phyloP scores from a whole-genome alignment of 2,113 vertebrate species.

The Fulmarus glacialis region DNA sequence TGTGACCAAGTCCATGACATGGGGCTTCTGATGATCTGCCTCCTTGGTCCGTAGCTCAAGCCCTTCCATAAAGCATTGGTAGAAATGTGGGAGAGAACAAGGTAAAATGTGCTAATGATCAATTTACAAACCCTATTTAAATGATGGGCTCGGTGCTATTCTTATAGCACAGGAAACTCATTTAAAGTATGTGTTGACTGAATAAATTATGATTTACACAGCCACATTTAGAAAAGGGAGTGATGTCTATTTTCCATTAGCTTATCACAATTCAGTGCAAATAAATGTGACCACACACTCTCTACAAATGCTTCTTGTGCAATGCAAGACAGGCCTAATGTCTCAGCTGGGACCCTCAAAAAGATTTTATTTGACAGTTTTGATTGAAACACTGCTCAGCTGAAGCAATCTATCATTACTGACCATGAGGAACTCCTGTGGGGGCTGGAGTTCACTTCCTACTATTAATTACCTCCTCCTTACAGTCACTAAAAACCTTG shows the following conservation, averaged over 20 bases:
- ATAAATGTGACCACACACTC: not conserved
- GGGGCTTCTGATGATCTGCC: not conserved
- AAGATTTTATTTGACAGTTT: not conserved
- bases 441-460: not conserved
- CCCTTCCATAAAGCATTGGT: not conserved
- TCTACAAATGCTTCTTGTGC: not conserved
- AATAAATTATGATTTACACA: not conserved
- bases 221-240: not conserved
- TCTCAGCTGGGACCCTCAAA: not conserved
- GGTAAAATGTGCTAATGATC: not conserved
- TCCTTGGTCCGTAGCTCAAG: not conserved
- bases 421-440: not conserved
- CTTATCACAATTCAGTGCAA: not conserved
- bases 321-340: not conserved
- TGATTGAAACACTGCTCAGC: not conserved
- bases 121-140: not conserved
- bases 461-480: not conserved
- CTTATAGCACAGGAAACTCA: not conserved
- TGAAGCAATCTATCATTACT: not conserved
- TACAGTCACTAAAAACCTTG: not conserved
- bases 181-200: not conserved
- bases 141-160: not conserved
- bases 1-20: not conserved
- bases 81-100: not conserved
- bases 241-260: not conserved